Evolutionary conservation across 2,888 invertebrate genomes (phyloP).

Genomic region (Pachydiplax longipennis): DNA sequence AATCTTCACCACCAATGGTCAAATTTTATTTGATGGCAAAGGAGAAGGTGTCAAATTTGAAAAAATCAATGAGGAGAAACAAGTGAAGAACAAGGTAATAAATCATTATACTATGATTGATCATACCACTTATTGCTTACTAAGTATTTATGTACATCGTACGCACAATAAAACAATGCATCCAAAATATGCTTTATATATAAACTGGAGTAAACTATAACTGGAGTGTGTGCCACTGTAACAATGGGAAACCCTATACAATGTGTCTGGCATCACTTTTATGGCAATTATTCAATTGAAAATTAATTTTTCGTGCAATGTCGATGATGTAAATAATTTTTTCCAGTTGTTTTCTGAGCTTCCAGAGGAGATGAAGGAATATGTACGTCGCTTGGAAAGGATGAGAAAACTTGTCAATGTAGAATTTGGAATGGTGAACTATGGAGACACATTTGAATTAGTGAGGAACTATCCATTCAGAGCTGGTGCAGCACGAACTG

Average conservation of each 20-base stretch:
- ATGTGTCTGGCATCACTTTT: no score
- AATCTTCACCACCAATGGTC: slow-evolving; percentile 66
- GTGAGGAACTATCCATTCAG: slow-evolving; percentile 77
- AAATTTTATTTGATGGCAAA: slow-evolving; percentile 64
- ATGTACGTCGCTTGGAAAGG: slow-evolving; percentile 56
- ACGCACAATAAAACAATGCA: background rate
- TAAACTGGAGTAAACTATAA: no score
- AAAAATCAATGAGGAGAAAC: background rate
- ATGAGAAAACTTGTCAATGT: slow-evolving; percentile 65
- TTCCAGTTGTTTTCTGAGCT: slow-evolving; percentile 50
- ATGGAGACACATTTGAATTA: slow-evolving; percentile 68
- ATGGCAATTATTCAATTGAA: no score
- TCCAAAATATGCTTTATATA: no score
- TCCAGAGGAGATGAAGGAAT: slow-evolving; percentile 36
- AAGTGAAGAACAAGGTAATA: background rate
- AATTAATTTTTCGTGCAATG: background rate
- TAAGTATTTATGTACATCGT: background rate
- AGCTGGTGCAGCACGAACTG: slow-evolving; percentile 75
- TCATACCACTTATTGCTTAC: background rate
- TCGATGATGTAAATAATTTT: background rate
- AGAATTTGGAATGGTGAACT: slow-evolving; percentile 53
- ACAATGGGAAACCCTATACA: no score
- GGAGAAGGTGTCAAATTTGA: slow-evolving; percentile 58
- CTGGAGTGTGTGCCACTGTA: no score
- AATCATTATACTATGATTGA: background rate